Conservation (phyloP, 2,888 invertebrate species). For the Caenorhabditis uteleia region DNA sequence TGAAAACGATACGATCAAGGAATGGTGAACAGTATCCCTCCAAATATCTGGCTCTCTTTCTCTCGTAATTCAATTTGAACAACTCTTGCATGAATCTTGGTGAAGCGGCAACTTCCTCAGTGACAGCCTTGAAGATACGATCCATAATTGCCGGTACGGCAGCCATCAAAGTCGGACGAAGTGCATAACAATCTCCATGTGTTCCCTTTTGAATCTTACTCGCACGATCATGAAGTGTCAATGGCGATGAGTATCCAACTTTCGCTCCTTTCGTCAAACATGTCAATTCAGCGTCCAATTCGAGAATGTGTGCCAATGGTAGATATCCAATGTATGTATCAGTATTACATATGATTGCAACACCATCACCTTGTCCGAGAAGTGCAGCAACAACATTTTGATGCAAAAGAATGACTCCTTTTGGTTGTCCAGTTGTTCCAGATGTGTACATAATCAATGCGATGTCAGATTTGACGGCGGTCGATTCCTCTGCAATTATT, state of each 20-base stretch:
- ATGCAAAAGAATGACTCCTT: slow-evolving; percentile 71
- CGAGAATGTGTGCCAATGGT: slow-evolving; percentile 94
- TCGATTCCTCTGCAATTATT: slow-evolving; percentile 40
- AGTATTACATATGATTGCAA: slow-evolving; percentile 56
- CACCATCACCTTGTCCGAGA: slow-evolving; percentile 70
- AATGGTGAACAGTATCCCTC: slow-evolving; percentile 73
- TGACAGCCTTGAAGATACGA: slow-evolving; percentile 92
- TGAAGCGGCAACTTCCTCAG: slow-evolving; percentile 80
- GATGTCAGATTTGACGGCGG: slow-evolving; percentile 43
- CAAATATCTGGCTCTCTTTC: slow-evolving; percentile 85
- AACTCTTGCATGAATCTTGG: slow-evolving; percentile 75
- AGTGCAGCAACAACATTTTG: slow-evolving; percentile 71
- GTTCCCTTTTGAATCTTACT: slow-evolving; percentile 93
- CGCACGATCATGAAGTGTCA: slow-evolving; percentile 78
- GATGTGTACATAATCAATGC: slow-evolving; percentile 98
- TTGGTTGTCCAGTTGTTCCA: slow-evolving; percentile 79
- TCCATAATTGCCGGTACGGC: slow-evolving; percentile 96
- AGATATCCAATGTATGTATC: slow-evolving; percentile 92
- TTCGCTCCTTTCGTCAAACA: slow-evolving; percentile 43
- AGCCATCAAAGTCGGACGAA: slow-evolving; percentile 90
- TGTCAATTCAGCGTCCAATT: slow-evolving; percentile 80
- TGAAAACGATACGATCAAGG: slow-evolving; percentile 75
- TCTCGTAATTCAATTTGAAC: slow-evolving; percentile 90
- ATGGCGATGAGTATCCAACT: slow-evolving; percentile 87
- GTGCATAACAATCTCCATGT: slow-evolving; percentile 87